phyloP scores from a whole-genome alignment of 2,888 invertebrate genomes.

The Plagodis pulveraria region DNA sequence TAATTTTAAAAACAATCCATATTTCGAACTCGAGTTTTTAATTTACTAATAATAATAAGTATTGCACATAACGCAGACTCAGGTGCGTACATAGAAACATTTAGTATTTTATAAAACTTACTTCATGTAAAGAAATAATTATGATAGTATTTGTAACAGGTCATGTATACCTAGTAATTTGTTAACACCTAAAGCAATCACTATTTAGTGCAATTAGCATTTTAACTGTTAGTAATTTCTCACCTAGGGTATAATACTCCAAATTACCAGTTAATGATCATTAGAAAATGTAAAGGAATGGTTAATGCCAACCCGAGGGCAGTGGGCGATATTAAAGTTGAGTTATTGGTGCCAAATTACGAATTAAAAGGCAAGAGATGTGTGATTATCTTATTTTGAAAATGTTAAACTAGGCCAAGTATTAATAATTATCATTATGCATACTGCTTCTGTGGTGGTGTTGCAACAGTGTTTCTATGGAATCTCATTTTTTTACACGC shows the following conservation, averaged over 20 bases:
- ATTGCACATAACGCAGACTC: too few species aligned
- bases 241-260: constrained; percentile 28
- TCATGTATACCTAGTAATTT: constrained; percentile 12
- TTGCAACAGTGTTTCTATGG: too few species aligned
- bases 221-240: constrained; percentile 23
- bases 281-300: constrained; percentile 22
- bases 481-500: too few species aligned
- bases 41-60: too few species aligned
- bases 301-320: constrained; percentile 16
- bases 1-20: too few species aligned
- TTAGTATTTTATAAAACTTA: not conserved
- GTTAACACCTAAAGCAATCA: constrained; percentile 18
- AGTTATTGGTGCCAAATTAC: constrained; percentile 12
- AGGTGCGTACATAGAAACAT: too few species aligned
- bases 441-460: too few species aligned
- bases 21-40: too few species aligned
- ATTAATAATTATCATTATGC: not conserved
- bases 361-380: constrained; percentile 8
- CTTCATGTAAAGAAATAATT: not conserved
- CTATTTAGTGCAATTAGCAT: constrained; percentile 8
- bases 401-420: not conserved
- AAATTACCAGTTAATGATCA: constrained; percentile 14
- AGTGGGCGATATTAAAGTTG: constrained; percentile 7
- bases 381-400: constrained; percentile 9
- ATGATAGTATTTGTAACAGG: not conserved